A percentile compares a stretch with the other conserved stretches of the same genome.
Evolutionary conservation across 2,888 invertebrate genomes (phyloP).

Genomic region (Mamestra brassicae): DNA sequence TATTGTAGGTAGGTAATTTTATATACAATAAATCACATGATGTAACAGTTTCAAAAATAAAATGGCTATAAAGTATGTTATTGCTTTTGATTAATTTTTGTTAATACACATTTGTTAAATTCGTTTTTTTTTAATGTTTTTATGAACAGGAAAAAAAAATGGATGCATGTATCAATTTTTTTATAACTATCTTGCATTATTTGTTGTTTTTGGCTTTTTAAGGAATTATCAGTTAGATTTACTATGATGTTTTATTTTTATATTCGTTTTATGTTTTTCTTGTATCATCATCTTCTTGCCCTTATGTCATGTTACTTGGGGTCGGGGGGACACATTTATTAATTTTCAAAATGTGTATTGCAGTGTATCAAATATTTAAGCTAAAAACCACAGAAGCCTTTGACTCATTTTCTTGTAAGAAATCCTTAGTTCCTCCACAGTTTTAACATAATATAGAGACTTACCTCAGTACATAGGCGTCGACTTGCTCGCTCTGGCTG

Average conservation of each 20-base stretch:
- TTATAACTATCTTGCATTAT: too few relatives aligned
- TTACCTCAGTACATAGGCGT: constrained; percentile 99
- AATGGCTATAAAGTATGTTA: constrained; percentile 1
- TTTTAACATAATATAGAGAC: constrained; percentile 65
- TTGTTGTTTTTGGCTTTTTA: too few relatives aligned
- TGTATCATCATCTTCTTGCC: too few relatives aligned
- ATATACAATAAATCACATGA: constrained; percentile 2
- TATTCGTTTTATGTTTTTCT: too few relatives aligned
- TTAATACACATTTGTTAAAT: background rate
- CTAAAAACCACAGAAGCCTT: too few relatives aligned
- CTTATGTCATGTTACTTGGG: too few relatives aligned
- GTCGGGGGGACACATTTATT: too few relatives aligned
- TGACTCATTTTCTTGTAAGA: background rate
- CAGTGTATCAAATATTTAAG: too few relatives aligned
- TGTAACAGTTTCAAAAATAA: constrained; percentile 14
- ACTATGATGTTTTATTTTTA: too few relatives aligned
- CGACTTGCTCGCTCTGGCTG: constrained; percentile 96
- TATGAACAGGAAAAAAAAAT: background rate
- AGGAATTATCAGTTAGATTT: too few relatives aligned
- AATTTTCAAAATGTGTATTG: too few relatives aligned
- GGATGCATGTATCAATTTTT: background rate
- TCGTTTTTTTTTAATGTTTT: background rate
- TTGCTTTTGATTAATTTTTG: background rate
- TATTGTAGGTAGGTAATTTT: constrained; percentile 1
- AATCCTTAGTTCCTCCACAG: background rate